Conservation (phyloP, 2,888 invertebrate species). For the Anorthoa munda region DNA sequence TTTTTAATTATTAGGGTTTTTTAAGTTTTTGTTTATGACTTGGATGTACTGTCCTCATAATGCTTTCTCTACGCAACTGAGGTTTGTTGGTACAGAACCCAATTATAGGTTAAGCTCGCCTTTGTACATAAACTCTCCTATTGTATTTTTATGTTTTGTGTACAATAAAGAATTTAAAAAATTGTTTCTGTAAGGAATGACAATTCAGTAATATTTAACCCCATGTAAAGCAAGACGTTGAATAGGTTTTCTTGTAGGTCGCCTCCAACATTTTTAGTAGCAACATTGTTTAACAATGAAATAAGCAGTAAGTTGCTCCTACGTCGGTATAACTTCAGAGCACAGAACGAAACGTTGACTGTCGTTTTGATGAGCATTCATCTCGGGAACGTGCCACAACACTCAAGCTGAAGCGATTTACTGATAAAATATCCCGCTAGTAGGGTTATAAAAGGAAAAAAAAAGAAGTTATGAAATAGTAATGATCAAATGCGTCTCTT, state of each 20-base stretch:
- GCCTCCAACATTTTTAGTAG: background rate
- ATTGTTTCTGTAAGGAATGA: too few species aligned
- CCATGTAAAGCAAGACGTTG: background rate
- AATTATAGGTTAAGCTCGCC: too few species aligned
- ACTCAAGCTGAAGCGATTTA: constrained; percentile 25
- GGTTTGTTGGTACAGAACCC: too few species aligned
- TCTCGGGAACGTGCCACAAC: constrained; percentile 9
- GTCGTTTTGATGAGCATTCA: constrained; percentile 47
- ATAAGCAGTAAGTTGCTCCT: constrained; percentile 9
- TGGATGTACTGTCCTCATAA: background rate
- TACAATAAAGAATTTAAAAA: too few species aligned
- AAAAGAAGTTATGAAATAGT: too few species aligned
- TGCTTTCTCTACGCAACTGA: background rate
- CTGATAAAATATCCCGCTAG: background rate
- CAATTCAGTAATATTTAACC: too few species aligned
- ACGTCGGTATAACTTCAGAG: constrained; percentile 10
- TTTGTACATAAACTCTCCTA: too few species aligned
- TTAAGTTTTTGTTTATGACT: too few species aligned
- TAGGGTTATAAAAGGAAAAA: too few species aligned
- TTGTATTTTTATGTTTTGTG: too few species aligned
- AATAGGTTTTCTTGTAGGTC: background rate
- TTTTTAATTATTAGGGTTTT: too few species aligned
- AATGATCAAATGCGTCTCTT: too few species aligned
- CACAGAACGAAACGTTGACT: constrained; percentile 19
- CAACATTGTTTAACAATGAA: constrained; percentile 11